Evolutionary conservation across 2,797 vertebrate species (phyloP).

Genomic region (Mionectes olivaceus): DNA sequence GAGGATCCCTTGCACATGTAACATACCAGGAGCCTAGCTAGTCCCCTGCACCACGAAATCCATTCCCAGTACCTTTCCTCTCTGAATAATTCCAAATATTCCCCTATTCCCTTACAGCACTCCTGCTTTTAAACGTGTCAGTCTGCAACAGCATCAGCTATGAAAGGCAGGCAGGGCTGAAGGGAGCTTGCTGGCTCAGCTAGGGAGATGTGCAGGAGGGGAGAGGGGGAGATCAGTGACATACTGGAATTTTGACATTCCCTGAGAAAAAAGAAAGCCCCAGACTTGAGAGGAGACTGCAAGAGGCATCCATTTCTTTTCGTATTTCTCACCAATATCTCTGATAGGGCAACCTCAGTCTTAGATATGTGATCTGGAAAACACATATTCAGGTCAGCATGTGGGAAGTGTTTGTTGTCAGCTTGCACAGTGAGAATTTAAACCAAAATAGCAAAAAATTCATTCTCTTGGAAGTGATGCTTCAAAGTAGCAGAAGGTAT

Average conservation of each 20-base stretch:
- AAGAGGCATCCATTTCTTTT: not conserved
- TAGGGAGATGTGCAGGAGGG: not conserved
- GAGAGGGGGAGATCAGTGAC: not conserved
- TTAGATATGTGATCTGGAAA: not conserved
- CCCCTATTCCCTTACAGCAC: rapidly evolving
- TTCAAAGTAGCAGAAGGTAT: not conserved
- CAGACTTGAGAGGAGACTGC: not conserved
- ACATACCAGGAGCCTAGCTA: not conserved
- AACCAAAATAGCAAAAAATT: not conserved
- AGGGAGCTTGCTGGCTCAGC: not conserved
- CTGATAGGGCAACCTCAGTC: not conserved
- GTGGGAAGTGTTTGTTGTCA: not conserved
- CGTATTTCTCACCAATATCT: not conserved
- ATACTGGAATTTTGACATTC: not conserved
- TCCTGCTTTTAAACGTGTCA: not conserved
- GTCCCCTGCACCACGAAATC: not conserved
- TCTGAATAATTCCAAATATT: not conserved
- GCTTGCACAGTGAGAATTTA: not conserved
- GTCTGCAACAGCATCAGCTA: rapidly evolving
- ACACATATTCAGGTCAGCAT: not conserved
- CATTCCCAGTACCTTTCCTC: not conserved
- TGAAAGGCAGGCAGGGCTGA: not conserved
- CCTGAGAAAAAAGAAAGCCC: not conserved
- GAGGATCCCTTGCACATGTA: rapidly evolving
- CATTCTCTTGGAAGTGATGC: not conserved